Evolutionary conservation across 2,888 invertebrate species (phyloP).

Genomic region (Julus scanicus): DNA sequence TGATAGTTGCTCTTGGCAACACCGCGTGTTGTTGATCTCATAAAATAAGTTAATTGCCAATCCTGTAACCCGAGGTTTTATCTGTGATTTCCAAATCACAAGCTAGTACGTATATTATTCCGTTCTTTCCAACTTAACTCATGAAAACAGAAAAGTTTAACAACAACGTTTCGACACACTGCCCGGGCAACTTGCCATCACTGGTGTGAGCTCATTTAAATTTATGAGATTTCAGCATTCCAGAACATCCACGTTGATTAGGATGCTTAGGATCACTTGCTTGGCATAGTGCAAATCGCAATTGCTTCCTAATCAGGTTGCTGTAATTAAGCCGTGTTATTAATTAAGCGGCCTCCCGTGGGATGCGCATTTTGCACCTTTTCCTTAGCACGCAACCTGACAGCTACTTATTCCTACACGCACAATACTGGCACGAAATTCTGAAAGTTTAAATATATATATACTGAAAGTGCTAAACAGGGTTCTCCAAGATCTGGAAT

Average conservation of each 20-base stretch:
- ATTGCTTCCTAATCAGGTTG: not conserved
- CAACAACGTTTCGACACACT: constrained; percentile 15
- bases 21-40: not conserved
- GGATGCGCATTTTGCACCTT: not conserved
- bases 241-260: not conserved
- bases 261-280: not conserved
- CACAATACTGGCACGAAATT: not conserved
- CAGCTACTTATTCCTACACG: too few species aligned
- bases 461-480: too few species aligned
- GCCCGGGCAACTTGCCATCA: not conserved
- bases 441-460: not conserved
- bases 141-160: not conserved
- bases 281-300: not conserved
- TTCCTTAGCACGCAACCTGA: not conserved
- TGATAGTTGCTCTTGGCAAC: not conserved
- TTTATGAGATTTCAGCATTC: not conserved
- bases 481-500: too few species aligned
- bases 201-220: not conserved
- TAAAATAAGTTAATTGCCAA: too few species aligned
- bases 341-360: not conserved
- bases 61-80: not conserved
- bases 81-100: not conserved
- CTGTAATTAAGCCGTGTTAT: not conserved
- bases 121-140: not conserved
- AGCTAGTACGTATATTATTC: not conserved